phyloP scores from a whole-genome alignment of 2,797 vertebrate species.

The Falco rusticolus region DNA sequence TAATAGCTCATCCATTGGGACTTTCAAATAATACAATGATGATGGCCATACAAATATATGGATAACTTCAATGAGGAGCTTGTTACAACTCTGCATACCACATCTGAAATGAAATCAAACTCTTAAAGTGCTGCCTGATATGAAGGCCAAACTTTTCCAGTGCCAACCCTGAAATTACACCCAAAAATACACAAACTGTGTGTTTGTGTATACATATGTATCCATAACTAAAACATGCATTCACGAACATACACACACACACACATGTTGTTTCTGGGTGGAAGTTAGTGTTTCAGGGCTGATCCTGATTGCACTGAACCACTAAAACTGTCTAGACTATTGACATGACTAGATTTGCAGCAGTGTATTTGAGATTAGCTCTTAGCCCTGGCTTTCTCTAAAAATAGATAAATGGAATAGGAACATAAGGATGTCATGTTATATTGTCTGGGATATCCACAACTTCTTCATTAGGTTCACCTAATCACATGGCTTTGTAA shows the following conservation, averaged over 20 bases:
- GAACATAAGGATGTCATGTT: neutral
- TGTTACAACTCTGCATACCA: constrained; percentile 13
- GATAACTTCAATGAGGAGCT: constrained; percentile 11
- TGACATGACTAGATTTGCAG: neutral
- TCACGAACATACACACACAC: neutral
- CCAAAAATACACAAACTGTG: neutral
- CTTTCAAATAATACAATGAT: constrained; percentile 7
- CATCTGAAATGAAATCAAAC: neutral
- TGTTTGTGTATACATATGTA: neutral
- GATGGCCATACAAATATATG: constrained; percentile 24
- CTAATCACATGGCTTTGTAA: neutral
- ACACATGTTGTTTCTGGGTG: neutral
- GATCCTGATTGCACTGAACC: neutral
- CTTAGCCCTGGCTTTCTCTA: neutral
- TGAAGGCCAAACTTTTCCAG: neutral
- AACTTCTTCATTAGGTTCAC: neutral
- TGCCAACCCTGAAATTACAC: neutral
- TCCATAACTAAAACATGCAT: neutral
- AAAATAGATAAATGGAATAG: neutral
- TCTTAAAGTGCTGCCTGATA: constrained; percentile 3
- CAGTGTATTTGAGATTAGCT: neutral
- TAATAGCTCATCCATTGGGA: constrained; percentile 23
- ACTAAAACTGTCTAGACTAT: neutral
- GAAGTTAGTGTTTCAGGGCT: neutral
- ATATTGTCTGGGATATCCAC: neutral